Evolutionary conservation across 2,888 invertebrate species (phyloP).

Genomic region (Nomada flava): DNA sequence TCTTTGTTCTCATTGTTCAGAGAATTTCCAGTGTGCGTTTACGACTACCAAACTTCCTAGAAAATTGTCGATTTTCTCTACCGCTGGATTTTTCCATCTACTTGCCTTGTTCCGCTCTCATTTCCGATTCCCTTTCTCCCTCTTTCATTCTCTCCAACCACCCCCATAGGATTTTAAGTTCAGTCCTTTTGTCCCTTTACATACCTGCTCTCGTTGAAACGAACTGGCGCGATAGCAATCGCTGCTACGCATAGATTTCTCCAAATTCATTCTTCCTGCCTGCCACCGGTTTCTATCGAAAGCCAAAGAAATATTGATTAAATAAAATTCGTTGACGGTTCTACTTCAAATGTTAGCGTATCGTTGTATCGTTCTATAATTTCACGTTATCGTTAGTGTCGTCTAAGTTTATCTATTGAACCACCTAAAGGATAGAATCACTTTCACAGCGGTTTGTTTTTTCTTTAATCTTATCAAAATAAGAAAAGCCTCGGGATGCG

Average conservation of each 20-base stretch:
- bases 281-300: not conserved
- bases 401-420: not conserved
- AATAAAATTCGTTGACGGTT: not conserved
- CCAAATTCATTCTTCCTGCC: not conserved
- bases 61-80: constrained; percentile 70
- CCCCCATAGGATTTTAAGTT: constrained; percentile 49
- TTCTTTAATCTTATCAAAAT: constrained; percentile 7
- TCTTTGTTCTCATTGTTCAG: constrained; percentile 79
- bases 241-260: constrained; percentile 12
- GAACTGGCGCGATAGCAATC: constrained; percentile 44
- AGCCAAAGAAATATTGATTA: not conserved
- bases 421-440: not conserved
- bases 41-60: constrained; percentile 64
- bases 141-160: constrained; percentile 19
- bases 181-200: constrained; percentile 61
- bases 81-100: constrained; percentile 46
- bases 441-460: not conserved
- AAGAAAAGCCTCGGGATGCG: constrained; percentile 46
- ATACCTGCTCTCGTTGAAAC: constrained; percentile 63
- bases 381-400: not conserved
- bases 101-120: constrained; percentile 28
- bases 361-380: not conserved
- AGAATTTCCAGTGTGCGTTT: constrained; percentile 69
- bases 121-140: constrained; percentile 26
- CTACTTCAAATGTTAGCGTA: too few species aligned